Percentiles rank a stretch among this genome's conserved stretches.
Evolutionary conservation across 2,888 invertebrate species (phyloP).

Genomic region (Melanotus villosus): DNA sequence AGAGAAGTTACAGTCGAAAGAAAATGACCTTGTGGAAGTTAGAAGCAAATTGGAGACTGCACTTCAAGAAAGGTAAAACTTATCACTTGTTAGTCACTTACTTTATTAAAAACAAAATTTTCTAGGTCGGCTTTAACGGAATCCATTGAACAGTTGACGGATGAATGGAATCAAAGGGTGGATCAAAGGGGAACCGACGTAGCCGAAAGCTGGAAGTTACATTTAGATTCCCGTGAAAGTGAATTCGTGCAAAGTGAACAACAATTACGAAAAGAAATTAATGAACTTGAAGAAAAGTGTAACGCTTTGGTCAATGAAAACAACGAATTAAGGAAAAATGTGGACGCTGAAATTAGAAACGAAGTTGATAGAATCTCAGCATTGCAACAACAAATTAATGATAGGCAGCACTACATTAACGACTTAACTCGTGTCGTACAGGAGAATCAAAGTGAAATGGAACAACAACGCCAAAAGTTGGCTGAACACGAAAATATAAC

Average conservation of each 20-base stretch:
- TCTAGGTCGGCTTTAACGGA: constrained; percentile 40
- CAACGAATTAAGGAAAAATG: constrained; percentile 65
- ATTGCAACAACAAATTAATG: constrained; percentile 63
- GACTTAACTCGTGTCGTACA: constrained; percentile 57
- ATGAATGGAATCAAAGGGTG: constrained; percentile 71
- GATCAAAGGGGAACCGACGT: constrained; percentile 79
- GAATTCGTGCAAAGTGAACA: constrained; percentile 73
- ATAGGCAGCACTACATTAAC: constrained; percentile 60
- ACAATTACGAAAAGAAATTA: constrained; percentile 71
- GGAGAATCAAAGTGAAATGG: constrained; percentile 57
- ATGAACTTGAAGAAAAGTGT: constrained; percentile 67
- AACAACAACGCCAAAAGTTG: constrained; percentile 49
- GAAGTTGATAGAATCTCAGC: constrained; percentile 64
- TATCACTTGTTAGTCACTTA: background rate
- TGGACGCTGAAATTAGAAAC: constrained; percentile 65
- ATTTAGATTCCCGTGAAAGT: constrained; percentile 75
- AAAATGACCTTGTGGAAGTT: constrained; percentile 64
- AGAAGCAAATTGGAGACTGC: constrained; percentile 52
- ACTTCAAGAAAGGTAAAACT: constrained; percentile 9
- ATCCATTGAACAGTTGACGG: constrained; percentile 58
- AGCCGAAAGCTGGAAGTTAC: constrained; percentile 80
- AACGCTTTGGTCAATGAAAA: constrained; percentile 65
- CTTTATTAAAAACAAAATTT: background rate
- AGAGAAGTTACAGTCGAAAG: constrained; percentile 58
- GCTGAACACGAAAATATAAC: constrained; percentile 32